These are phyloP conservation scores for Thelaira solivaga DNA, from an alignment of 2,888 invertebrate species.

Conservation along the genomic window DNA sequence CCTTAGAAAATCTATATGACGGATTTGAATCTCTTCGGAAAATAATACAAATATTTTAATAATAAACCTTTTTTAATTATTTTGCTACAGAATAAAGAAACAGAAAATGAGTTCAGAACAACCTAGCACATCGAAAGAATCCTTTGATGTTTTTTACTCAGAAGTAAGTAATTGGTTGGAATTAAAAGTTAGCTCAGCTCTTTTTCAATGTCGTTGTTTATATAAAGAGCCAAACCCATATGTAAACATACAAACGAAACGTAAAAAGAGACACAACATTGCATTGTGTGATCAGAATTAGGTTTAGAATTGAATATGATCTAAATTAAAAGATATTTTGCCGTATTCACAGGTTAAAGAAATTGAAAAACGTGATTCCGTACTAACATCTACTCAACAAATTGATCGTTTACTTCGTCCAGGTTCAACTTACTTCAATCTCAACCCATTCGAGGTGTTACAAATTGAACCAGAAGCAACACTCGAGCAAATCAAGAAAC, in stretches of 20 bases:
- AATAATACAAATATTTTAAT: constrained; percentile 38
- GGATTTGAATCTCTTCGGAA: too few relatives aligned
- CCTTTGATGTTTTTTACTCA: constrained; percentile 89
- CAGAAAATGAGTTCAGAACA: constrained; percentile 69
- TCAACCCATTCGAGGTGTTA: constrained; percentile 95
- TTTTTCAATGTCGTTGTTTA: constrained; percentile 55
- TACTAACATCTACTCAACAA: constrained; percentile 97
- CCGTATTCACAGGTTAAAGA: constrained; percentile 90
- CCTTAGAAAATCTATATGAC: not conserved
- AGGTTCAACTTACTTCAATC: constrained; percentile 98
- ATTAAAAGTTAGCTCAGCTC: constrained; percentile 32
- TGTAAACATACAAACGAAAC: constrained; percentile 50
- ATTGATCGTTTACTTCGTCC: constrained; percentile 96
- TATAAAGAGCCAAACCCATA: constrained; percentile 44
- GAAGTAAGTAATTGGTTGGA: constrained; percentile 81
- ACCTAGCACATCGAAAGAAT: constrained; percentile 79
- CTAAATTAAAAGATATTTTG: constrained; percentile 58
- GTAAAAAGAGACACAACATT: constrained; percentile 37
- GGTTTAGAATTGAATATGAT: constrained; percentile 53
- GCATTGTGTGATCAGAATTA: constrained; percentile 51
- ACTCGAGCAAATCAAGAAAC: constrained; percentile 95
- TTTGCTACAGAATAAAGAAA: constrained; percentile 39
- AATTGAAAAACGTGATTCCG: constrained; percentile 98
- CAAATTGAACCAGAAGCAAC: constrained; percentile 93
- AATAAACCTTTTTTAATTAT: constrained; percentile 36